These are phyloP conservation scores for Orthosia incerta DNA, from an alignment of 2,888 invertebrate genomes.

Conservation along the genomic window DNA sequence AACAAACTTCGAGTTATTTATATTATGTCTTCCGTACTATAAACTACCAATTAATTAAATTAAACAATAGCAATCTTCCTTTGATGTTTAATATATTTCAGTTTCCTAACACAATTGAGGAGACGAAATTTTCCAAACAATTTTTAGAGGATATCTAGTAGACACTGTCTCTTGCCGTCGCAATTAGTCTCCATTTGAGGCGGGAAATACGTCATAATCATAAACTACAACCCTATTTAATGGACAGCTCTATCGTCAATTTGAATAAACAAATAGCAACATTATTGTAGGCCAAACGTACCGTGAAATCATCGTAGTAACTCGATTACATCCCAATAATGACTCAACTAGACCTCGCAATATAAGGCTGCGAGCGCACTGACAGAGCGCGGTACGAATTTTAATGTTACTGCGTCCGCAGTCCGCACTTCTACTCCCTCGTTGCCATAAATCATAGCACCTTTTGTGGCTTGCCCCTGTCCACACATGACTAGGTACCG, in stretches of 20 bases:
- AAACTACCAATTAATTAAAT: conserved; percentile 60
- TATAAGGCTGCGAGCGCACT: conserved; percentile 61
- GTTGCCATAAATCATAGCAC: conserved; percentile 80
- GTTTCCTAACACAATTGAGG: conserved; percentile 20
- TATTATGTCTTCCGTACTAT: conserved; percentile 37
- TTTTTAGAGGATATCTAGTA: conserved; percentile 17
- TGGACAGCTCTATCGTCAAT: conserved; percentile 1
- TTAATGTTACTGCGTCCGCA: conserved; percentile 70
- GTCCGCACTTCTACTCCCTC: conserved; percentile 47
- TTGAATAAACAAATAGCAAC: conserved; percentile 27
- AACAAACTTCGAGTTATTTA: conserved; percentile 52
- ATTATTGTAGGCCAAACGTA: conserved; percentile 48
- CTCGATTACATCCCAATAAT: conserved; percentile 65
- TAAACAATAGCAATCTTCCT: conserved; percentile 59
- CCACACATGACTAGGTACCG: conserved; percentile 73
- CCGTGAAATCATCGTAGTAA: conserved; percentile 43
- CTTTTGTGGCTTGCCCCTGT: conserved; percentile 78
- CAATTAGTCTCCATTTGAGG: conserved; percentile 18
- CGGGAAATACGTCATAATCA: conserved; percentile 1
- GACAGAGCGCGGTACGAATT: conserved; percentile 75
- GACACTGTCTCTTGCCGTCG: not conserved
- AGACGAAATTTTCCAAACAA: conserved; percentile 18
- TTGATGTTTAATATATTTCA: conserved; percentile 56
- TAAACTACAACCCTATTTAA: conserved; percentile 1
- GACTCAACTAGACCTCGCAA: conserved; percentile 63